Base-by-base conservation (phyloP, 2,888 invertebrate species). In the Drosophila kanekoi region DNA sequence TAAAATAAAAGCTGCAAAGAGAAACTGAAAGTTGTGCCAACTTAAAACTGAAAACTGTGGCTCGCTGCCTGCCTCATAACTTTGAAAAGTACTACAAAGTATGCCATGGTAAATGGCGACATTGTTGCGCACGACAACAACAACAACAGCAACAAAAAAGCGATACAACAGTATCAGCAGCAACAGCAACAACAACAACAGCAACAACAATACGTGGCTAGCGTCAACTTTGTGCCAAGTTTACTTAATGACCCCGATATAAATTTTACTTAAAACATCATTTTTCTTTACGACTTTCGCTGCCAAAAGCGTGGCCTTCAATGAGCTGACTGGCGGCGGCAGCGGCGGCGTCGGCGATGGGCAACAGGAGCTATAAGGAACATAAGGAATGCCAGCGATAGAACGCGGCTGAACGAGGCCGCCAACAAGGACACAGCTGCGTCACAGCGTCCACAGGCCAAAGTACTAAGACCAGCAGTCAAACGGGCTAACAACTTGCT, bases 231-330 rank as follows among this genome's bases (percentile, higher is more conserved):
- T 84, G 87, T 87, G 82, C 84, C 88, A 84, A 84, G 84, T 82
- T 84, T 87, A 84, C 85, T 84, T 84, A 84, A 84, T 84, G 84
- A 84, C 82, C 87, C 85, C 80, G 87, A 85, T 84, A 84, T 84
- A 84, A 84, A 84, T 84, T 84, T 84, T 84, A 84, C 84, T 84
- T 84, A 87, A 84, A 84, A 84, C 84, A 87, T 84, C 80, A 84
- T 84, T 84, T 84, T 82, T 84, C 84, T 87, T 84, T 84, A 84
- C 84, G 87, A 87, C 84, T 82, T 82, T 78, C 82, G 65, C 79
- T 70, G 80, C 70, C 81, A 77, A 79, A 81, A 74, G 70, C 70
- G 66, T 70, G 77, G 73, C 77, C 78, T 74, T 74, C 73, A 40
- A 70, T 47, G 16, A 47, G 56, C 28, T 28, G 28, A 28, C 10